phyloP scores from a whole-genome alignment of 2,113 vertebrate species.

The Microtus montanus region DNA sequence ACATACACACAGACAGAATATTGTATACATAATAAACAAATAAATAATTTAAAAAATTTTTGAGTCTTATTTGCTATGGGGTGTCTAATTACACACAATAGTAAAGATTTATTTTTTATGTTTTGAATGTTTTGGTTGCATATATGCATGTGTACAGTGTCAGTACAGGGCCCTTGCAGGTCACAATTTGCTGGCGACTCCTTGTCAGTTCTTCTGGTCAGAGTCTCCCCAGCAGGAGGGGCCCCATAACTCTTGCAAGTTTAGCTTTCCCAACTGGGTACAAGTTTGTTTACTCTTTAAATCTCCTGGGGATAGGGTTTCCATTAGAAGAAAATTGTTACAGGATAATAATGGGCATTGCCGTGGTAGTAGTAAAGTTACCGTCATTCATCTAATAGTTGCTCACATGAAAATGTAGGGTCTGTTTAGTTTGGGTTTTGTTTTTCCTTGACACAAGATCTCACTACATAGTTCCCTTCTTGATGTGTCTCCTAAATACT shows the following conservation, averaged over 20 bases:
- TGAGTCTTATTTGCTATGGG: slow-evolving; percentile 64
- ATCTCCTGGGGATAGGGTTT: background rate
- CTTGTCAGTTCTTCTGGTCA: background rate
- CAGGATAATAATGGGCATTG: background rate
- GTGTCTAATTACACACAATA: slow-evolving; percentile 78
- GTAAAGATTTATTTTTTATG: slow-evolving; percentile 84
- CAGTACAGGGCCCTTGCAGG: too few relatives aligned
- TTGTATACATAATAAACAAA: too few relatives aligned
- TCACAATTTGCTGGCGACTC: background rate
- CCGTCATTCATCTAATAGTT: background rate
- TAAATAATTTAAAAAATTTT: background rate
- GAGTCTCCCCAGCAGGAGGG: background rate
- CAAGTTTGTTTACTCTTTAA: background rate
- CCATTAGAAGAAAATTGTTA: background rate
- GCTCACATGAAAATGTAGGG: background rate
- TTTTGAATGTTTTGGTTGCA: background rate
- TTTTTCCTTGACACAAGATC: background rate
- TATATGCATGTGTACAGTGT: background rate
- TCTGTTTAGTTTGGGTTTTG: background rate
- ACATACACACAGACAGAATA: too few relatives aligned
- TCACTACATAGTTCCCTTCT: background rate
- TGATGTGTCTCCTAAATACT: background rate
- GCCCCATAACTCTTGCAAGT: background rate
- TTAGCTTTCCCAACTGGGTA: background rate
- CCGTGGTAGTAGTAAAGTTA: slow-evolving; percentile 8